These are phyloP conservation scores for Chironomus tepperi DNA, from an alignment of 1,140 invertebrate species.

Conservation along the genomic window DNA sequence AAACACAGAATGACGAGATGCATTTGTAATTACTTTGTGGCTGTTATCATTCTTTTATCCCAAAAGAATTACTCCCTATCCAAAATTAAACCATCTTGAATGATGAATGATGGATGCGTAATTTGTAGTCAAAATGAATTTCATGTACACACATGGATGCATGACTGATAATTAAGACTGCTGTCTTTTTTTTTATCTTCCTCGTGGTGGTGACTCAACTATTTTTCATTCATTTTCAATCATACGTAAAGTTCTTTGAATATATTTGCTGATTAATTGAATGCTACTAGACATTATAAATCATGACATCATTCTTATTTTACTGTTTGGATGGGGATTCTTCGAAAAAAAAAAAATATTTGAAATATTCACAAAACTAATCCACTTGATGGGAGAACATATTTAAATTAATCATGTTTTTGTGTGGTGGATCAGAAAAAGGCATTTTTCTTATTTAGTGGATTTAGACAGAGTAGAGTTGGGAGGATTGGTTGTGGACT, in stretches of 20 bases:
- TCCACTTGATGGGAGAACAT: background rate
- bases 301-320: background rate
- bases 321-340: background rate
- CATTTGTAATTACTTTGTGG: background rate
- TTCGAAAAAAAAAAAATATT: constrained; percentile 4
- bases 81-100: too few species aligned
- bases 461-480: too few species aligned
- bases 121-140: background rate
- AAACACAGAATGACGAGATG: background rate
- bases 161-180: background rate
- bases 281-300: background rate
- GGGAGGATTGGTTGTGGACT: too few species aligned
- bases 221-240: too few species aligned
- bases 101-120: background rate
- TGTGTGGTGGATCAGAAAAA: too few species aligned
- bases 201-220: too few species aligned
- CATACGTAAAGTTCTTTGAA: too few species aligned
- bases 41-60: background rate
- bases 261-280: background rate
- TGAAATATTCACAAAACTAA: background rate
- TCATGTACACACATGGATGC: background rate
- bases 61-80: too few species aligned
- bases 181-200: too few species aligned
- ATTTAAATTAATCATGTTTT: constrained; percentile 1
- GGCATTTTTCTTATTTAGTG: too few species aligned